Base-by-base conservation (phyloP, 2,113 vertebrate species). In the Orientallactaga bullata region DNA sequence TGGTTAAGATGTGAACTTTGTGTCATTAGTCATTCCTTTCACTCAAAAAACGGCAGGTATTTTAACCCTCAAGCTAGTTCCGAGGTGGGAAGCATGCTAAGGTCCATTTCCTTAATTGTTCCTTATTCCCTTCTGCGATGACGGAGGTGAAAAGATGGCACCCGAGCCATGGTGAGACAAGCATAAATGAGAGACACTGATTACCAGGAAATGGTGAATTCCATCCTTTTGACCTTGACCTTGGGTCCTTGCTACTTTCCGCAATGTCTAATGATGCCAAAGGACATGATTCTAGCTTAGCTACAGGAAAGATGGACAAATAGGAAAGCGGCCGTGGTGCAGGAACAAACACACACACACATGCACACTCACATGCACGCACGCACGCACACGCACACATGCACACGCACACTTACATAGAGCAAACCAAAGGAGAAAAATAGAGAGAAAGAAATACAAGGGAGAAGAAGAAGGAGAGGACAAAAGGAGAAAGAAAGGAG, bases 11-110 rank as follows among this genome's bases (percentile, higher is more conserved):
- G 63, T 89, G 39, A 0, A 16, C 51, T 61, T 79, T 92, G 7
- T 74, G 76, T n/a, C 47, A 74, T 77, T 88, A 69, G 58, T 86
- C 55, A 79, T 78, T 94, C 20, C 16, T 94, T 92, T 84, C 63
- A 30, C 68, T 47, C 61, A 30, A 51, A 77, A 73, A 86, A 26
- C 20, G 5, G 63, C 76, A 21, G n/a, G 1, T 17, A 42, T 81
- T 89, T 72, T 55, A 66, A 30, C 37, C 7, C 12, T 58, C 51
- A 6, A 8, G 47, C 72, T 77, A 60, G 80, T 78, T 91, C 66
- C 37, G 61, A 73, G 55, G n/a, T 78, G 39, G 15, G 51, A n/a
- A 12, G 23, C 61, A 37, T 32, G 4, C n/a, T 9, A 23, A 20
- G 9, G 3, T 68, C 71, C 51, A n/a, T 42, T 32, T 68, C 73